Evolutionary conservation across 1,140 invertebrate species (phyloP), one percentile per base, ranked within the genome.

Genomic region (Leptinotarsa lineolata): DNA sequence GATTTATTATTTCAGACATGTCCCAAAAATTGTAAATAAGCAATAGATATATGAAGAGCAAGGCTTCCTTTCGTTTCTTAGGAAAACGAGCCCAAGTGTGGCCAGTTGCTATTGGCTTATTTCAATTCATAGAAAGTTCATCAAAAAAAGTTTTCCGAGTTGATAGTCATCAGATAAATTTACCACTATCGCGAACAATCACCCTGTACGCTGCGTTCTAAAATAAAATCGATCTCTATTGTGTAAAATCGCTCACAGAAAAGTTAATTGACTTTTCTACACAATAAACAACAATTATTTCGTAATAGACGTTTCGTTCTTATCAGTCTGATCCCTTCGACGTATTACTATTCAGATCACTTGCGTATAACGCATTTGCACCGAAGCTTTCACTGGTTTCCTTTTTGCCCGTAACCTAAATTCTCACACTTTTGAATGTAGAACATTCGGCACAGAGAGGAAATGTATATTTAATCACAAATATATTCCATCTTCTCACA

Each of bases 281-380:
- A 54, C 48, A 54, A 54, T 54, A 54, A 54, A 54, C 48, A 54
- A 54, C 48, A 54, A 54, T 54, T 54, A 54, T 54, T 54, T 54
- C 48, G 48, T 54, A 54, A 54, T 54, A 54, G 48, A 54, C 48
- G 48, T 54, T 54, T 18, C 48, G 15, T 54, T 54, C 48, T 18
- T 54, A 54, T 54, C 48, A 54, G 48, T 54, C 48, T 54, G 48
- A 54, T 54, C 48, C 48, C 48, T 54, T 18, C 48, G 6, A 18
- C n/a, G 15, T 54, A 54, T 54, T 54, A 54, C n/a, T 54, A 54
- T 54, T 54, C 48, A 54, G 48, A 54, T 54, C 48, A 54, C 48
- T 54, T 54, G 48, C 48, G 48, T 54, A 54, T 54, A 54, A 54
- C 48, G 48, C 48, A 54, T 54, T 54, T 54, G 48, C 48, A 54